These are phyloP conservation scores for Regulus satrapa DNA, from an alignment of 2,113 vertebrate genomes.

Conservation along the genomic window DNA sequence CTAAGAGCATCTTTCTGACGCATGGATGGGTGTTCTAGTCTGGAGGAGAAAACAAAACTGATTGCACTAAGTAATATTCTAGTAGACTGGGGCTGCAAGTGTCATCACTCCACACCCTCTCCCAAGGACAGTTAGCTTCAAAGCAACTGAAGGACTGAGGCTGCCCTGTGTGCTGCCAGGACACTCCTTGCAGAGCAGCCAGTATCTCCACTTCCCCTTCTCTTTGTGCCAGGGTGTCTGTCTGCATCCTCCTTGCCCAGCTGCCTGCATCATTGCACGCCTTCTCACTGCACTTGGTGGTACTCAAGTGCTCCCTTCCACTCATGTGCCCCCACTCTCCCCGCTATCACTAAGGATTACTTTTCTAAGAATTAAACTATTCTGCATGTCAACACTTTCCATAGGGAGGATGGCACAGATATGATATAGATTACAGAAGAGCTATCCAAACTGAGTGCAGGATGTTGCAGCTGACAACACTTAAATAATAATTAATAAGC, in stretches of 20 bases:
- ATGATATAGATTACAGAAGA: not conserved
- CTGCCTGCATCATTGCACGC: not conserved
- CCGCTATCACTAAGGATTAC: not conserved
- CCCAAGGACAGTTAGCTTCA: not conserved
- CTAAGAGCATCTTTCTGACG: not conserved
- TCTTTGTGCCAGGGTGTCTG: not conserved
- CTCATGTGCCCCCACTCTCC: not conserved
- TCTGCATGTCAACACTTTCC: not conserved
- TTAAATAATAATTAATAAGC: constrained; percentile 7
- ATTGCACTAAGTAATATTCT: not conserved
- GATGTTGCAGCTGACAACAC: not conserved
- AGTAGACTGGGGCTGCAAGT: not conserved
- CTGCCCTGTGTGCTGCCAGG: not conserved
- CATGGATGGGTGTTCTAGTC: not conserved
- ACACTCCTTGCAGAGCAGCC: not conserved
- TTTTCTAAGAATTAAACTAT: not conserved
- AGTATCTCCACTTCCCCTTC: not conserved
- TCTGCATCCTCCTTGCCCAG: not conserved
- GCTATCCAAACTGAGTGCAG: not conserved
- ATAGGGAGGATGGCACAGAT: not conserved
- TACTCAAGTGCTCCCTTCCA: not conserved
- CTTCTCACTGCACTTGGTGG: not conserved
- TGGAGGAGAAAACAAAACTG: not conserved
- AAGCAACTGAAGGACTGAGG: not conserved
- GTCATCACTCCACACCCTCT: not conserved